Percentiles rank a stretch among this genome's conserved stretches.
These are phyloP conservation scores for Toxostoma redivivum DNA, from an alignment of 2,113 vertebrate genomes.

Conservation along the genomic window DNA sequence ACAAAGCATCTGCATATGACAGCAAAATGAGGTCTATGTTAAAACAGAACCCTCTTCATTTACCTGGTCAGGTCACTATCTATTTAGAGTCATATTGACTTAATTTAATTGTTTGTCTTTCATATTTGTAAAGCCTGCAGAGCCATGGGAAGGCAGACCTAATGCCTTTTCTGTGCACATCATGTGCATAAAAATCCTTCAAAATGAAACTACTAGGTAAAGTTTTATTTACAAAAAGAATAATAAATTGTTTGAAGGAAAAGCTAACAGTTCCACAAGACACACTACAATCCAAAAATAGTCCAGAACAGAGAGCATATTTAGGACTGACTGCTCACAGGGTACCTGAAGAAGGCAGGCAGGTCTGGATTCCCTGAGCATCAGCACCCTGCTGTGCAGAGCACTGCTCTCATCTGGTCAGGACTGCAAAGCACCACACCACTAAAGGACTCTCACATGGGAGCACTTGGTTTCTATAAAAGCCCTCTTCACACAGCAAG, in stretches of 20 bases:
- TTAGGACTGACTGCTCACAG: not conserved
- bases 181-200: not conserved
- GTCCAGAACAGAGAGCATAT: fast-evolving
- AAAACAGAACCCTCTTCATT: not conserved
- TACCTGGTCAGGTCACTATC: not conserved
- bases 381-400: not conserved
- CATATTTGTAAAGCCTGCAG: not conserved
- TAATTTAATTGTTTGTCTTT: not conserved
- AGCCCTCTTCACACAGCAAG: not conserved
- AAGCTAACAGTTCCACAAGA: not conserved
- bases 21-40: not conserved
- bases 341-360: not conserved
- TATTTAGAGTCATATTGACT: not conserved
- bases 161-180: not conserved
- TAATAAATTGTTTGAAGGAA: not conserved
- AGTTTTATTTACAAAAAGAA: not conserved
- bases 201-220: not conserved
- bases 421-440: not conserved
- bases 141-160: not conserved
- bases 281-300: not conserved
- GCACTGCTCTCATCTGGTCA: not conserved
- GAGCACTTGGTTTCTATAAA: not conserved
- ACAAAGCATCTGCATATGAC: not conserved
- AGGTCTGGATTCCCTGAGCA: not conserved
- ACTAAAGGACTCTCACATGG: not conserved